Percentiles rank a stretch among this genome's conserved stretches.
These are phyloP conservation scores for Enteromius trimaculatus DNA, from an alignment of 2,797 vertebrate genomes.

Conservation along the genomic window DNA sequence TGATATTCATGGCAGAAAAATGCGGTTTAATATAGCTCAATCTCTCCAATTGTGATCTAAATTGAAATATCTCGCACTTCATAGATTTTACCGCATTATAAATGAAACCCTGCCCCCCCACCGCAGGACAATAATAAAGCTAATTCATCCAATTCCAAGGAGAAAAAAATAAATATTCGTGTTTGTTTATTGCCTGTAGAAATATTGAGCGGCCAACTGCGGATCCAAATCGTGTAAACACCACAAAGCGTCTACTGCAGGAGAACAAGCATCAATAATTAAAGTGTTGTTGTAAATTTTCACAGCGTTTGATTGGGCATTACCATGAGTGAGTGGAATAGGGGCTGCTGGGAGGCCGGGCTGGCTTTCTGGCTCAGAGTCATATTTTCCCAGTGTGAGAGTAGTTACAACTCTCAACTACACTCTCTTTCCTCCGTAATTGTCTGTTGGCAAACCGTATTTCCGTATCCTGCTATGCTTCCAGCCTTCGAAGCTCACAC, in stretches of 20 bases:
- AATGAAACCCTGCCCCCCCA: background rate
- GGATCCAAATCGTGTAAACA: slow-evolving; percentile 28
- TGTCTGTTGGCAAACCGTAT: slow-evolving; percentile 53
- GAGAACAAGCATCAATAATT: slow-evolving; percentile 58
- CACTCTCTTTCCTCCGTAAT: slow-evolving; percentile 49
- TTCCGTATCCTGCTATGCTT: slow-evolving; percentile 56
- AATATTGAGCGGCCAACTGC: background rate
- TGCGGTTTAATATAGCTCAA: slow-evolving; percentile 46
- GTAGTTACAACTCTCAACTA: slow-evolving; percentile 51
- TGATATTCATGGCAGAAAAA: slow-evolving; percentile 64
- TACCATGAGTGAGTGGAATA: slow-evolving; percentile 51
- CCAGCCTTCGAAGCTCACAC: background rate
- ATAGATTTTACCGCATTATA: slow-evolving; percentile 17
- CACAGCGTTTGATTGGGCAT: slow-evolving; percentile 52
- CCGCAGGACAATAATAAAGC: slow-evolving; percentile 31
- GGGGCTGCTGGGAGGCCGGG: slow-evolving; percentile 45
- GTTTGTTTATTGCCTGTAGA: slow-evolving; percentile 38
- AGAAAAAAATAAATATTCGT: slow-evolving; percentile 36
- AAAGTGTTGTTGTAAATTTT: slow-evolving; percentile 48
- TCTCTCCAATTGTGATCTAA: slow-evolving; percentile 40
- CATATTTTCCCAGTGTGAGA: slow-evolving; percentile 54
- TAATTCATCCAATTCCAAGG: slow-evolving; percentile 46
- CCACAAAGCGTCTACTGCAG: slow-evolving; percentile 41
- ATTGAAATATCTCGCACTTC: slow-evolving; percentile 59
- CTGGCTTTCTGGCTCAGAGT: slow-evolving; percentile 45